Conservation (phyloP, 2,888 invertebrate genomes). For the Dasypogon diadema region DNA sequence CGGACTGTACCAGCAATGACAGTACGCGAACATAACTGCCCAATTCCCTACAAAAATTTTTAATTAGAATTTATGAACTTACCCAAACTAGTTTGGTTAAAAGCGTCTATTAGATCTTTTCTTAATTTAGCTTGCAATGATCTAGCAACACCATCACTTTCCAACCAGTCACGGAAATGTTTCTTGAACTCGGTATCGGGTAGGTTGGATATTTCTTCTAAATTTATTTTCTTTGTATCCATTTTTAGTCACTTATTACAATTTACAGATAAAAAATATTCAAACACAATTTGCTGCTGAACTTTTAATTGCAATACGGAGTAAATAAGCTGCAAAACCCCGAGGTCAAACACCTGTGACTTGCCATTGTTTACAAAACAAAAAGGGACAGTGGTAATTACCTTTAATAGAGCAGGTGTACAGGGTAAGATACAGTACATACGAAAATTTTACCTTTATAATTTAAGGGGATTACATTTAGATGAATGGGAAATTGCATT, state of each 20-base stretch:
- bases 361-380: slow-evolving; percentile 32
- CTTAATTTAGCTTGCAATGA: slow-evolving; percentile 65
- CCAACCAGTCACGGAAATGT: slow-evolving; percentile 66
- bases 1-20: too few species aligned
- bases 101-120: slow-evolving; percentile 63
- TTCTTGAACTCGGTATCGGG: slow-evolving; percentile 64
- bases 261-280: neutral
- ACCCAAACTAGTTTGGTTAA: slow-evolving; percentile 66
- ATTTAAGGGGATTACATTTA: too few species aligned
- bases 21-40: too few species aligned
- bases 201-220: slow-evolving; percentile 63
- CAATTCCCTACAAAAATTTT: too few species aligned
- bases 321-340: neutral
- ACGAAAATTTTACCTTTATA: too few species aligned
- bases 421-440: too few species aligned
- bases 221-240: slow-evolving; percentile 57
- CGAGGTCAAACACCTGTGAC: neutral
- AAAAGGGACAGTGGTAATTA: too few species aligned
- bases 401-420: slow-evolving; percentile 20
- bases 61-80: too few species aligned
- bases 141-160: slow-evolving; percentile 64
- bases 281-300: neutral
- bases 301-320: neutral
- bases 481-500: too few species aligned
- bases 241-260: too few species aligned